Base-by-base conservation (phyloP, 1,140 invertebrate species). In the Hestina assimilis region DNA sequence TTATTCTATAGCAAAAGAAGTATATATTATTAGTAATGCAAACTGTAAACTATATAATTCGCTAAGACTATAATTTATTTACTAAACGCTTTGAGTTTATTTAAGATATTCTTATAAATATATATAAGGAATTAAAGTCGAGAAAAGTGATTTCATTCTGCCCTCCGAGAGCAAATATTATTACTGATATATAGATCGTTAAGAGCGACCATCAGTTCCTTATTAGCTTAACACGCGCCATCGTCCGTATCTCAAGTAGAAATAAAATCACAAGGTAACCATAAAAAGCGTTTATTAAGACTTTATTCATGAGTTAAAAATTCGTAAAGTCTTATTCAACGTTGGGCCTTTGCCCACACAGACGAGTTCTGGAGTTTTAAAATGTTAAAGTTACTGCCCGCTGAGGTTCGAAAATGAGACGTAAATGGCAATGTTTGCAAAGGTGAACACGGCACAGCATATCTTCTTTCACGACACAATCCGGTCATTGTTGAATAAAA, bases 271-370 rank as follows among this genome's bases (percentile, higher is more conserved):
- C 69, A 77, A 76, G 66, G 63, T 70, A 62, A 69, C 72, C 80
- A 83, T 83, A 81, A 83, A 81, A 66, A 81, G 61, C 59, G 65
- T 79, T 82, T 86, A 79, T 82, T 79, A 81, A 83, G 75, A 77
- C 77, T 82, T 83, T 78, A 82, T 82, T 73, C 56, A 65, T 60
- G 29, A 80, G 40, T 85, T 80, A 82, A 85, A 77, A 80, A 78
- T 80, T 77, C 75, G 69, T 85, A 80, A 85, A 79, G 75, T 80
- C 78, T 82, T 83, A 85, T 72, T 85, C 76, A 78, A 62, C 64
- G 65, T 38, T 42, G 50, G 40, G 42, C 33, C 33, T 46, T 59
- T 61, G 72, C 69, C 72, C 79, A 76, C 72, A 72, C 75, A 50
- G 15, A 65, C 55, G 70, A 69, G 68, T 68, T 74, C 57, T 69